Base-by-base conservation (phyloP, 2,888 invertebrate species). In the Pheosia tremula region DNA sequence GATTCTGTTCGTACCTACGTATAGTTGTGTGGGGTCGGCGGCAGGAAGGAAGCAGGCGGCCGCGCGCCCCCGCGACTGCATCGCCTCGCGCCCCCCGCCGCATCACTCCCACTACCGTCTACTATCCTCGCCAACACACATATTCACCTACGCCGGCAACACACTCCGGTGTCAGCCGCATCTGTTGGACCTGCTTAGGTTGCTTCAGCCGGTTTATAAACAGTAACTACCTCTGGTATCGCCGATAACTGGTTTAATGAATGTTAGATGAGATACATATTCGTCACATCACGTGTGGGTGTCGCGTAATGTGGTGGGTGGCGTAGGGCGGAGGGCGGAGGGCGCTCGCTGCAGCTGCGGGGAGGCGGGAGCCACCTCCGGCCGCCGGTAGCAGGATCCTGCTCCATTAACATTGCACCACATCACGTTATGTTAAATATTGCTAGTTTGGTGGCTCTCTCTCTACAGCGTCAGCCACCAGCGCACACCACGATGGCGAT, bases 281-380 rank as follows among this genome's bases (percentile, higher is more conserved):
- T n/a, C n/a, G 47, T n/a, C 11, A n/a, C n/a, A 47, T 47, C 11
- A 6, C 11, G 24, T 24, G 50, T 24, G 50, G 24, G 50, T 24
- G 50, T 9, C 24, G 49, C 13, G 50, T 3, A 3, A 38, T 5
- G 53, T 4, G 24, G 57, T 11, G 52, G 50, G 13, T n/a, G 57
- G 43, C 10, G 56, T 7, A 37, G 50, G n/a, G 61, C 49, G 43
- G 47, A 38, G 50, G 58, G 43, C 52, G 68, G 73, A 39, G 70
- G 70, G 60, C 56, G 62, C 59, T 41, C 55, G 57, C 43, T 65
- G 75, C 73, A 72, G 67, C 63, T 69, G 73, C 72, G 63, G 59
- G 68, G 67, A 50, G 73, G 47, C 41, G 70, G 73, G 57, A 55
- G 59, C 59, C 66, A 59, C 60, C 59, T 54, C 61, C 41, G 37